Base-by-base conservation (phyloP, 2,888 invertebrate genomes). In the Cordilura impudica region DNA sequence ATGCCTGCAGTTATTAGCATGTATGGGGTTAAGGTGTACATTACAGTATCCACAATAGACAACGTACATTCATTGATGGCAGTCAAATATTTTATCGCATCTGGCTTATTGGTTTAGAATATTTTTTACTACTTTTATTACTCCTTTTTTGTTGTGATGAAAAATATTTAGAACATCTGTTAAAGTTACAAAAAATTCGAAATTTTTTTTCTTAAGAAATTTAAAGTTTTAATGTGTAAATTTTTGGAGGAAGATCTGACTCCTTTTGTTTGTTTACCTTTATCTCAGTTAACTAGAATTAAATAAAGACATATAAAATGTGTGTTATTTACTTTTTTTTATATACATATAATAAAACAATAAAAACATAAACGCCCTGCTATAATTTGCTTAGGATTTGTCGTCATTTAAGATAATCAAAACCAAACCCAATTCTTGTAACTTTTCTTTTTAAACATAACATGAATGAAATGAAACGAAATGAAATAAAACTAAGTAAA, bases 391-490 rank as follows among this genome's bases (percentile, higher is more conserved):
- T 78, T 54, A 58, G 53, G 21, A 39, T 56, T 69, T 63, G 76
- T 51, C 51, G 35, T 77, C 56, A 54, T 43, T 69, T 67, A 18
- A 72, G 61, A 67, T 67, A 67, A 72, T 51, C 63, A 51, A 45
- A 61, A 49, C 16, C 63, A 67, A 72, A 69, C 78, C 78, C 78
- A 78, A 69, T 56, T 67, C 78, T 54, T 72, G 72, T 78, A 26
- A 53, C 12, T 66, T 63, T 61, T 71, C 26, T 66, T 29, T 23
- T 35, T 47, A 21, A 43, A 49, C 29, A 49, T 51, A 23, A 5
- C 8, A 63, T 63, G 18, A 63, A 45, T 4, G 12, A 39, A 39
- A n/a, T 39, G n/a, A 14, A 6, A 49, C 21, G 1, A 4, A 18
- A 18, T 18, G 1, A 58, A 39, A 66, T 66, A n/a, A 14, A 14